A percentile compares a stretch with the other conserved stretches of the same genome.
These are phyloP conservation scores for Acomys russatus DNA, from an alignment of 2,797 vertebrate species.

Conservation along the genomic window DNA sequence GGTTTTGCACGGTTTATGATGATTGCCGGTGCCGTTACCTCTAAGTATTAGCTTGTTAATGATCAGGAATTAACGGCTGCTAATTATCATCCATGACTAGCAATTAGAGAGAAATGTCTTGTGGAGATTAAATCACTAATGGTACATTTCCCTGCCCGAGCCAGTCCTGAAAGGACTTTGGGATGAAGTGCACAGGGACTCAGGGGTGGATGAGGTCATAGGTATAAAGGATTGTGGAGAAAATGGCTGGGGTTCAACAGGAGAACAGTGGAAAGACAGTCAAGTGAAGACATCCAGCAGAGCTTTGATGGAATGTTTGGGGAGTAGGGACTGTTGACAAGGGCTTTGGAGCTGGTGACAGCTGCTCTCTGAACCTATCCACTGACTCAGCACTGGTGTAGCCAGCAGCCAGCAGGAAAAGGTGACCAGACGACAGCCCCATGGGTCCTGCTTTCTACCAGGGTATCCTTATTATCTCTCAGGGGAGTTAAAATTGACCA, in stretches of 20 bases:
- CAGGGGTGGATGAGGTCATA: background rate
- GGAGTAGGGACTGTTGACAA: background rate
- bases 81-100: constrained; percentile 70
- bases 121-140: constrained; percentile 70
- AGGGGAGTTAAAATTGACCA: background rate
- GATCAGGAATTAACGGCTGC: constrained; percentile 68
- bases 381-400: background rate
- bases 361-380: background rate
- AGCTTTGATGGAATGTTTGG: background rate
- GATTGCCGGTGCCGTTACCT: constrained; percentile 63
- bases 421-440: background rate
- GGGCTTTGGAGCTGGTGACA: background rate
- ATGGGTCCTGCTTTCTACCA: background rate
- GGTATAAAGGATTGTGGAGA: background rate
- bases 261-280: background rate
- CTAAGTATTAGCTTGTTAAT: constrained; percentile 74
- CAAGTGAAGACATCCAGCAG: background rate
- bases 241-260: accelerated
- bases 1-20: constrained; percentile 6
- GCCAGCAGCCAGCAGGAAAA: background rate
- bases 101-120: constrained; percentile 73
- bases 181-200: background rate
- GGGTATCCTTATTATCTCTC: background rate
- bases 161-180: background rate
- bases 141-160: constrained; percentile 35